phyloP scores from a whole-genome alignment of 2,888 invertebrate species.

The Cerastoderma edule region DNA sequence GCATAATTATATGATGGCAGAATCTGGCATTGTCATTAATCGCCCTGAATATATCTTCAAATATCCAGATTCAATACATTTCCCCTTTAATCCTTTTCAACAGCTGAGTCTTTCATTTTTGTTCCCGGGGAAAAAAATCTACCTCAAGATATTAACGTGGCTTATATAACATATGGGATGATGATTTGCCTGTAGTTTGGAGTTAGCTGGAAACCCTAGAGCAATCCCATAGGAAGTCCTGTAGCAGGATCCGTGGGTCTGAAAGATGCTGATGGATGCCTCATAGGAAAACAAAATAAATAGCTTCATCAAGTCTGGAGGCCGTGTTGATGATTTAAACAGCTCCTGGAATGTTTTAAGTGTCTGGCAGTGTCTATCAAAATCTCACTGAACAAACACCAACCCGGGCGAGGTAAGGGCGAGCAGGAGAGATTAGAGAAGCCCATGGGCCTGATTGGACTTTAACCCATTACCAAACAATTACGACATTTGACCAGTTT shows the following conservation, averaged over 20 bases:
- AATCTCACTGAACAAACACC: conserved; percentile 11
- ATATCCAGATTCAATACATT: conserved; percentile 20
- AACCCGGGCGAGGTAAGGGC: conserved; percentile 12
- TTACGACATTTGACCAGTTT: too few species aligned
- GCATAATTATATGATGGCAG: conserved; percentile 4
- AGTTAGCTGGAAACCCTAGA: conserved; percentile 13
- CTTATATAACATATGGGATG: conserved; percentile 47
- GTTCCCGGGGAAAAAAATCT: conserved; percentile 17
- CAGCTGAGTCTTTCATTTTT: conserved; percentile 21
- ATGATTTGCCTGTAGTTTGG: conserved; percentile 30
- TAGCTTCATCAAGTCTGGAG: conserved; percentile 44
- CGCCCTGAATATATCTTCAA: background rate
- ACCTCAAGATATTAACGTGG: conserved; percentile 35
- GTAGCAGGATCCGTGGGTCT: conserved; percentile 46
- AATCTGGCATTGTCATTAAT: conserved; percentile 22
- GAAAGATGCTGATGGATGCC: conserved; percentile 54
- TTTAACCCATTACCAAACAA: too few species aligned
- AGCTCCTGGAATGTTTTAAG: conserved; percentile 50
- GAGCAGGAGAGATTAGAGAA: conserved; percentile 10
- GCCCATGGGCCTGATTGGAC: too few species aligned
- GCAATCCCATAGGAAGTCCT: conserved; percentile 38
- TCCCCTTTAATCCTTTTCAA: conserved; percentile 5
- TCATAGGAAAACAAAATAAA: conserved; percentile 60
- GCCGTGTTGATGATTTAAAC: conserved; percentile 45
- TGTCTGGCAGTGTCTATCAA: conserved; percentile 53